phyloP scores from a whole-genome alignment of 2,888 invertebrate species.

The Dasysyrphus albostriatus region DNA sequence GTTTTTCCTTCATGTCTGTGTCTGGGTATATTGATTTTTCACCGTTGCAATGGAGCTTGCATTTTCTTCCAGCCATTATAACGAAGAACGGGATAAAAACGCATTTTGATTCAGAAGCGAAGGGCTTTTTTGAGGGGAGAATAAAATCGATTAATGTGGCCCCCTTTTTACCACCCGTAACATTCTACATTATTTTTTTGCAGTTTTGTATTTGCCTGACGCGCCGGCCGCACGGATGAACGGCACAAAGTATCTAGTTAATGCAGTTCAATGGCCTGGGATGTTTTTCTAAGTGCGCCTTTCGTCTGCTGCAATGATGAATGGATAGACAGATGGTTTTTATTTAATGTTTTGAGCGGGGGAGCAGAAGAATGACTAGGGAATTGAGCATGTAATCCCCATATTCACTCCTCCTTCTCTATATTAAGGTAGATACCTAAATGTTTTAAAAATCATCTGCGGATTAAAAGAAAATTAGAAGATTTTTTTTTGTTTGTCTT shows the following conservation, averaged over 20 bases:
- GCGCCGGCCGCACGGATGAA: not conserved
- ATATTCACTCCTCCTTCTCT: not conserved
- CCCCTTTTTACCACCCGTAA: not conserved
- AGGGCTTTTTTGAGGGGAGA: conserved; percentile 31
- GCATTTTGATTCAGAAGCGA: not conserved
- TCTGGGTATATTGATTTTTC: conserved; percentile 71
- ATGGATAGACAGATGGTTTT: conserved; percentile 50
- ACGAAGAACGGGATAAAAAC: not conserved
- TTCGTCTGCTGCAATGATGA: conserved; percentile 41
- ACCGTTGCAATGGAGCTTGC: conserved; percentile 22
- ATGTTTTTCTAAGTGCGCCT: conserved; percentile 55
- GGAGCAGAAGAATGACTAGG: not conserved
- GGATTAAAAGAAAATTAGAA: conserved; percentile 20
- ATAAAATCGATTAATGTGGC: conserved; percentile 64
- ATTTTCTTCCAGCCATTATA: not conserved
- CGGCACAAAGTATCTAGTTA: conserved; percentile 39
- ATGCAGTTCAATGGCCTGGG: conserved; percentile 63
- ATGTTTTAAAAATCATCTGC: conserved; percentile 32
- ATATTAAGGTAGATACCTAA: conserved; percentile 16
- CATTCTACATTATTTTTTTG: conserved; percentile 26
- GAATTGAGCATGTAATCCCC: conserved; percentile 25
- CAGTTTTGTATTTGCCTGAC: conserved; percentile 50
- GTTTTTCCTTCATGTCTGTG: conserved; percentile 11
- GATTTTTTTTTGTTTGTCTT: not conserved
- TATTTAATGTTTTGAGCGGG: conserved; percentile 10